phyloP scores from a whole-genome alignment of 2,888 invertebrate species.

The Stictocephala bisonia region DNA sequence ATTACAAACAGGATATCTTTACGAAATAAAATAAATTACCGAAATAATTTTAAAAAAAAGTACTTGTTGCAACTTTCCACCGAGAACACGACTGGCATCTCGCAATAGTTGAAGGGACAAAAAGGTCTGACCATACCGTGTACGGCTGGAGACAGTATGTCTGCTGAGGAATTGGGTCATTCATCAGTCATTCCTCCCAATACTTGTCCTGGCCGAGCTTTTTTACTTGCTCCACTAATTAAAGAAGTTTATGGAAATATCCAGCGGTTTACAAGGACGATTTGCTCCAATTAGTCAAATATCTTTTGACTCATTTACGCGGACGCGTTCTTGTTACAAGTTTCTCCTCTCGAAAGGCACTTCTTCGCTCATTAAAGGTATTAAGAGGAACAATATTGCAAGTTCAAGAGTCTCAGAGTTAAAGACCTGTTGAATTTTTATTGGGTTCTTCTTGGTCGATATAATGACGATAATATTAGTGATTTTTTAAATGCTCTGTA shows the following conservation, averaged over 20 bases:
- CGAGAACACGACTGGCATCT: too few species aligned
- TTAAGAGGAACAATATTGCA: conserved; percentile 23
- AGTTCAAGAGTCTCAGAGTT: background rate
- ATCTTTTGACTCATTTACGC: conserved; percentile 15
- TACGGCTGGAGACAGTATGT: too few species aligned
- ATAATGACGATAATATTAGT: too few species aligned
- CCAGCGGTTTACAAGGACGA: conserved; percentile 16
- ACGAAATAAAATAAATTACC: too few species aligned
- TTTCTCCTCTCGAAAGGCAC: background rate
- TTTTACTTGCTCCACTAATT: conserved; percentile 10
- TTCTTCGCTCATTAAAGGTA: conserved; percentile 13
- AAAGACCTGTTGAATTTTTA: background rate
- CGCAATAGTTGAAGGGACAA: too few species aligned
- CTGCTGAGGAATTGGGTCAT: conserved; percentile 29
- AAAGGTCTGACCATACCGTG: too few species aligned
- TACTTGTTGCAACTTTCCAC: too few species aligned
- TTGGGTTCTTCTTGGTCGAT: background rate
- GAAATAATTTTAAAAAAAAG: too few species aligned
- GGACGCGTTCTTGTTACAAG: background rate
- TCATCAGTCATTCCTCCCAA: too few species aligned
- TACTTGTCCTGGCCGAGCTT: background rate
- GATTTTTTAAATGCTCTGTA: too few species aligned
- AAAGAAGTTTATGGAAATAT: background rate
- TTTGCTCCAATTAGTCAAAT: conserved; percentile 40
- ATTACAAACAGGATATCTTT: too few species aligned